These are phyloP conservation scores for Gorilla gorilla DNA, from an alignment of 2,113 vertebrate genomes.

Conservation along the genomic window DNA sequence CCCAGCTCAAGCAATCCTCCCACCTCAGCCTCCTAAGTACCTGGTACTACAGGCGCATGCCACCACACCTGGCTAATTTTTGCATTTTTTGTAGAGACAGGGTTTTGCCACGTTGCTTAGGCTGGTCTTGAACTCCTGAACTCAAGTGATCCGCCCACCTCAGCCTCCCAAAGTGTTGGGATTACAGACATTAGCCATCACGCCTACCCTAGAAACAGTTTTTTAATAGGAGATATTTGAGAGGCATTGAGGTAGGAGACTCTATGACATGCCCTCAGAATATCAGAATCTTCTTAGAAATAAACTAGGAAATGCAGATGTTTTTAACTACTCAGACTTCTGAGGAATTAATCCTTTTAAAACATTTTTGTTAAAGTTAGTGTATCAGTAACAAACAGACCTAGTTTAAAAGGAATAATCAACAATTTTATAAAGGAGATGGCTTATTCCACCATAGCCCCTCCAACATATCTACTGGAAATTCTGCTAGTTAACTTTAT, in stretches of 20 bases:
- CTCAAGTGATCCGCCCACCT: neutral
- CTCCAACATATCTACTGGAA: neutral
- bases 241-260: neutral
- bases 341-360: neutral
- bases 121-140: neutral
- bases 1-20: neutral
- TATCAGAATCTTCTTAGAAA: neutral
- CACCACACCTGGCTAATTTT: neutral
- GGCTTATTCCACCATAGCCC: neutral
- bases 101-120: neutral
- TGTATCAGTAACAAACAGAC: neutral
- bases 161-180: neutral
- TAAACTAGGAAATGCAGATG: neutral
- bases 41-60: neutral
- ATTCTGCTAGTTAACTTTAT: neutral
- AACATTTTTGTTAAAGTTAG: neutral
- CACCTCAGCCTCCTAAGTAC: neutral
- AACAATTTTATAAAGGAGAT: conserved; percentile 37
- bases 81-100: neutral
- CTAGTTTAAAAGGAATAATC: conserved; percentile 40
- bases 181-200: too few relatives aligned
- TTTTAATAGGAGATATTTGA: conserved; percentile 28
- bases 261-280: neutral
- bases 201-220: neutral
- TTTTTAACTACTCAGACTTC: conserved; percentile 5